Evolutionary conservation across 2,113 vertebrate species (phyloP).

Genomic region (Bostrychus sinensis): DNA sequence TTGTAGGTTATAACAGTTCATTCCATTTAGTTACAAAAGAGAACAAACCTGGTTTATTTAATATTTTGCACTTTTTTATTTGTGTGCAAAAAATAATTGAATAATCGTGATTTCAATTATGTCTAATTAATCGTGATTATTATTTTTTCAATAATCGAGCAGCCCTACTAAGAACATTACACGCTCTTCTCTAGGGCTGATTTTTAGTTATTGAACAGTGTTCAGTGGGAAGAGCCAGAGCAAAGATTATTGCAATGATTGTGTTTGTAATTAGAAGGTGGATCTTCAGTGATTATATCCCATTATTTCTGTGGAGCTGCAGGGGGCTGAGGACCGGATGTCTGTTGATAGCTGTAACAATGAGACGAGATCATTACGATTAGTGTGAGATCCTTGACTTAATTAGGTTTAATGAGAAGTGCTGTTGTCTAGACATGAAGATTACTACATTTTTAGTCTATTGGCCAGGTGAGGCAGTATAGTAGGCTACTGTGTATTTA

Average conservation of each 20-base stretch:
- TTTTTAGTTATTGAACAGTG: background rate
- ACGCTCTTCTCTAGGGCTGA: background rate
- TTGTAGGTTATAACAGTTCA: no score
- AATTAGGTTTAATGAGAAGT: background rate
- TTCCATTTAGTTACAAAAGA: no score
- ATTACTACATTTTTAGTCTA: no score
- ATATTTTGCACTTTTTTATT: no score
- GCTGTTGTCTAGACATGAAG: background rate
- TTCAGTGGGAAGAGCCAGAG: background rate
- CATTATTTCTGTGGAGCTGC: conserved; percentile 3
- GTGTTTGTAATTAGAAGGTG: conserved; percentile 7
- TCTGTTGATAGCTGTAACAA: background rate
- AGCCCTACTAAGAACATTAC: no score
- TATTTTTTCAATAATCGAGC: no score
- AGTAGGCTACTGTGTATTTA: no score
- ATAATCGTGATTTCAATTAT: no score
- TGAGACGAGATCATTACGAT: background rate
- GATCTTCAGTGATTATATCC: background rate
- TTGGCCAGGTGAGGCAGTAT: no score
- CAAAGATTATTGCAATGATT: background rate
- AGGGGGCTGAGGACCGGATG: conserved; percentile 2
- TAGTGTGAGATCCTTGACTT: background rate
- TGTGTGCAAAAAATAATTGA: no score
- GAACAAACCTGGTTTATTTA: no score
- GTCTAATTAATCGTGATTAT: no score